A percentile compares a stretch with the other conserved stretches of the same genome.
These are phyloP conservation scores for Pogonocherus hispidulus DNA, from an alignment of 2,888 invertebrate species.

Conservation along the genomic window DNA sequence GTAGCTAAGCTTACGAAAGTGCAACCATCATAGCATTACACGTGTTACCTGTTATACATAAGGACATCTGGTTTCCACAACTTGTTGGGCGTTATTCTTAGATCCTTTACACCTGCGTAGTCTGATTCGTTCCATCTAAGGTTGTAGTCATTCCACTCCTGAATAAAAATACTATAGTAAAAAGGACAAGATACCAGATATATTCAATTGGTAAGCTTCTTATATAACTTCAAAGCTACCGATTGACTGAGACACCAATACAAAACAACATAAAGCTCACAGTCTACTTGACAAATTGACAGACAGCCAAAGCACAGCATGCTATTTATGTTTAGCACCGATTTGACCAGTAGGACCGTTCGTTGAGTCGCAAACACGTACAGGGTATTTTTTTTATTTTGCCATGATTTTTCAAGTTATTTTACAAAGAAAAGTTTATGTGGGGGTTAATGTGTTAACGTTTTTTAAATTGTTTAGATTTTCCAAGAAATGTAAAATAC, in stretches of 20 bases:
- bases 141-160: constrained; percentile 99
- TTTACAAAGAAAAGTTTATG: too few relatives aligned
- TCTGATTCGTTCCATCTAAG: constrained; percentile 96
- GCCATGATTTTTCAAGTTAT: too few relatives aligned
- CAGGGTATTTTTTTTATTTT: too few relatives aligned
- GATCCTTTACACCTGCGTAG: constrained; percentile 93
- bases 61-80: constrained; percentile 99
- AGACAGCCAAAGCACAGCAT: constrained; percentile 18
- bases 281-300: constrained; percentile 5
- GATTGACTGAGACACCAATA: constrained; percentile 5
- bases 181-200: not conserved
- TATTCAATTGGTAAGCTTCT: constrained; percentile 20
- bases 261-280: constrained; percentile 20
- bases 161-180: constrained; percentile 20
- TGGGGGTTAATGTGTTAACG: too few relatives aligned
- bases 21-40: constrained; percentile 58
- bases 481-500: too few relatives aligned
- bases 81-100: constrained; percentile 94
- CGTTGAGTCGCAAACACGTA: not conserved
- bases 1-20: constrained; percentile 33
- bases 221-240: constrained; percentile 14
- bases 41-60: constrained; percentile 97
- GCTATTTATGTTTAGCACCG: not conserved
- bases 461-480: too few relatives aligned
- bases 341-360: constrained; percentile 1